These are phyloP conservation scores for Pegoplata infirma DNA, from an alignment of 2,888 invertebrate genomes.

Conservation along the genomic window DNA sequence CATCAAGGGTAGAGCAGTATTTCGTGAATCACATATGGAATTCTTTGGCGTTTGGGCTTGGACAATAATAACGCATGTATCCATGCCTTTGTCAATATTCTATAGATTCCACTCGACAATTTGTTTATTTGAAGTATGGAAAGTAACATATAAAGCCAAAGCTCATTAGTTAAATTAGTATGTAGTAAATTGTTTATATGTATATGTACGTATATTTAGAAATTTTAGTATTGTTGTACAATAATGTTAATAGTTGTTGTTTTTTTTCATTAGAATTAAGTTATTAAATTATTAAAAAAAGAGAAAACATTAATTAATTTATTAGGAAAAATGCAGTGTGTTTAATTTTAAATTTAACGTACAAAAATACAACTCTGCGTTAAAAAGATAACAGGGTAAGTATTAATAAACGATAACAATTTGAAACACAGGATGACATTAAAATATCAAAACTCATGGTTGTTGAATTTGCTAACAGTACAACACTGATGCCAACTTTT, in stretches of 20 bases:
- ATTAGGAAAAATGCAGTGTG: too few relatives aligned
- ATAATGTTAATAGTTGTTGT: background rate
- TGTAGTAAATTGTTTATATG: background rate
- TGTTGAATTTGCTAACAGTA: too few relatives aligned
- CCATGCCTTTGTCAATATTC: constrained; percentile 93
- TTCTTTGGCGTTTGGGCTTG: constrained; percentile 94
- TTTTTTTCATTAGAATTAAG: constrained; percentile 14
- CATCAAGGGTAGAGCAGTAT: constrained; percentile 90
- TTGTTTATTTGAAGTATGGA: constrained; percentile 95
- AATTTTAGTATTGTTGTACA: background rate
- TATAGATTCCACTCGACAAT: constrained; percentile 95
- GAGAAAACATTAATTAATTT: too few relatives aligned
- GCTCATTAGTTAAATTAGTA: constrained; percentile 51
- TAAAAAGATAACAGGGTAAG: too few relatives aligned
- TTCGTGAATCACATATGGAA: constrained; percentile 87
- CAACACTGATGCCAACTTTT: too few relatives aligned
- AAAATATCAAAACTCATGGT: too few relatives aligned
- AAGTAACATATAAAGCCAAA: constrained; percentile 88
- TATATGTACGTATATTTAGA: background rate
- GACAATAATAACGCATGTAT: constrained; percentile 93
- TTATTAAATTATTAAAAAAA: constrained; percentile 42
- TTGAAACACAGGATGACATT: too few relatives aligned
- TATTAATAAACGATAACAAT: too few relatives aligned
- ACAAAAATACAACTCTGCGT: too few relatives aligned
- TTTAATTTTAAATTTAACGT: too few relatives aligned